These are phyloP conservation scores for Hermodice carunculata DNA, from an alignment of 2,888 invertebrate species.

Conservation along the genomic window DNA sequence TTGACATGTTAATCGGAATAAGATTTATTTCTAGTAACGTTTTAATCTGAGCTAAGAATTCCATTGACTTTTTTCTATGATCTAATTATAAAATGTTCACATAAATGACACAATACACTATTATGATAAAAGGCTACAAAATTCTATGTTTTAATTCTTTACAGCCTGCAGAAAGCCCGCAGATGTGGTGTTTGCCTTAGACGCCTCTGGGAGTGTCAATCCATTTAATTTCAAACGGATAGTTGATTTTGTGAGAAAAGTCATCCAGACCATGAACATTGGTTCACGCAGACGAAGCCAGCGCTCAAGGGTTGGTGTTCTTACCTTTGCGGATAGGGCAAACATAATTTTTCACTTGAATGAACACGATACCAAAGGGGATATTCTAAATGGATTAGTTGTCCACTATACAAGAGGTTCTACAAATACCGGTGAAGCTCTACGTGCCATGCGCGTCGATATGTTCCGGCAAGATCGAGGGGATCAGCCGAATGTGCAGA, in stretches of 20 bases:
- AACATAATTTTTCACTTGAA: constrained; percentile 11
- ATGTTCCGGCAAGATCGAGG: constrained; percentile 26
- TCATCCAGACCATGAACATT: constrained; percentile 13
- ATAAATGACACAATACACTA: too few relatives aligned
- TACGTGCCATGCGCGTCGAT: constrained; percentile 16
- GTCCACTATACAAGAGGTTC: constrained; percentile 18
- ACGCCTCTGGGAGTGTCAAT: constrained; percentile 32
- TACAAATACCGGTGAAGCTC: constrained; percentile 28
- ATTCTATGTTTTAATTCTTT: too few relatives aligned
- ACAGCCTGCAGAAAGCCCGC: constrained; percentile 29
- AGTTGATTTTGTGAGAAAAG: constrained; percentile 23
- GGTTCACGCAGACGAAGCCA: constrained; percentile 1
- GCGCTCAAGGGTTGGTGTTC: constrained; percentile 6
- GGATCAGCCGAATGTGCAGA: constrained; percentile 14
- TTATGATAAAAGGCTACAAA: too few relatives aligned
- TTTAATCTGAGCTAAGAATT: too few relatives aligned
- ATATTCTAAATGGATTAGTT: constrained; percentile 24
- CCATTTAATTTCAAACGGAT: constrained; percentile 30
- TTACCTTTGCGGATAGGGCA: constrained; percentile 9
- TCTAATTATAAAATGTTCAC: too few relatives aligned
- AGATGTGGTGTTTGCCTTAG: constrained; percentile 37
- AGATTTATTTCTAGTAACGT: too few relatives aligned
- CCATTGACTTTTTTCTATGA: too few relatives aligned
- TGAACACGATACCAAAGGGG: constrained; percentile 6
- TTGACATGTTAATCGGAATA: too few relatives aligned